Percentiles rank a stretch among this genome's conserved stretches.
phyloP scores from a whole-genome alignment of 2,113 vertebrate species.

The Cricetomys ansorgei region DNA sequence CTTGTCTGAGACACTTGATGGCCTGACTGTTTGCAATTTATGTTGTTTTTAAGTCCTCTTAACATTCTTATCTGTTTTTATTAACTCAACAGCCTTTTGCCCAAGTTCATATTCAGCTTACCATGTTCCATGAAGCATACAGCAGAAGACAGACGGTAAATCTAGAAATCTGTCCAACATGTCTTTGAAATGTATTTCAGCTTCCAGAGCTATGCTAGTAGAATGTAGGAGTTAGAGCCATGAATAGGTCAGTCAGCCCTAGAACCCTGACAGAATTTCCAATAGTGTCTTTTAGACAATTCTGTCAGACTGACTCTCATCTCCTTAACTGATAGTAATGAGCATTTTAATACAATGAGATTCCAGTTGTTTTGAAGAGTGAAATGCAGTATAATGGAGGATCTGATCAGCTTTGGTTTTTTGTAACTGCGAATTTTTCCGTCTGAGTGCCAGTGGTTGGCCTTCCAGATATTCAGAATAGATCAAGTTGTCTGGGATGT shows the following conservation, averaged over 20 bases:
- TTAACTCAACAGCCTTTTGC: slow-evolving; percentile 77
- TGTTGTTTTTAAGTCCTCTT: slow-evolving; percentile 68
- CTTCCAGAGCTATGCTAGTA: slow-evolving; percentile 58
- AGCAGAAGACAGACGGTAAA: slow-evolving; percentile 72
- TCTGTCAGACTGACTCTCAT: slow-evolving; percentile 72
- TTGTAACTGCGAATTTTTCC: slow-evolving; percentile 70
- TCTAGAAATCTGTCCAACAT: slow-evolving; percentile 73
- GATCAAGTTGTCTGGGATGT: slow-evolving; percentile 58
- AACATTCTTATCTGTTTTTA: slow-evolving; percentile 80
- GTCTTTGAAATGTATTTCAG: slow-evolving; percentile 67
- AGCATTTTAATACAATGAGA: slow-evolving; percentile 69
- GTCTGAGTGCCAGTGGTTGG: slow-evolving; percentile 61
- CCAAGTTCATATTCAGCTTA: slow-evolving; percentile 76
- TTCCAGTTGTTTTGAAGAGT: slow-evolving; percentile 71
- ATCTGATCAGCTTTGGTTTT: slow-evolving; percentile 73
- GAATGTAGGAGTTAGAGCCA: slow-evolving; percentile 66
- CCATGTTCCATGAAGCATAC: slow-evolving; percentile 76
- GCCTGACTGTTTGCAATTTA: slow-evolving; percentile 76
- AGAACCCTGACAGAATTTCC: slow-evolving; percentile 54
- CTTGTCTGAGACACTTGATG: slow-evolving; percentile 64
- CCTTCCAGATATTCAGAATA: slow-evolving; percentile 63
- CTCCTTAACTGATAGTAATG: slow-evolving; percentile 55
- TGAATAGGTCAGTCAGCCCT: slow-evolving; percentile 60
- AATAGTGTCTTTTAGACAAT: slow-evolving; percentile 59
- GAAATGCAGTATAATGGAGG: slow-evolving; percentile 62